Conservation (phyloP, 2,113 vertebrate species). For the Scomber scombrus region DNA sequence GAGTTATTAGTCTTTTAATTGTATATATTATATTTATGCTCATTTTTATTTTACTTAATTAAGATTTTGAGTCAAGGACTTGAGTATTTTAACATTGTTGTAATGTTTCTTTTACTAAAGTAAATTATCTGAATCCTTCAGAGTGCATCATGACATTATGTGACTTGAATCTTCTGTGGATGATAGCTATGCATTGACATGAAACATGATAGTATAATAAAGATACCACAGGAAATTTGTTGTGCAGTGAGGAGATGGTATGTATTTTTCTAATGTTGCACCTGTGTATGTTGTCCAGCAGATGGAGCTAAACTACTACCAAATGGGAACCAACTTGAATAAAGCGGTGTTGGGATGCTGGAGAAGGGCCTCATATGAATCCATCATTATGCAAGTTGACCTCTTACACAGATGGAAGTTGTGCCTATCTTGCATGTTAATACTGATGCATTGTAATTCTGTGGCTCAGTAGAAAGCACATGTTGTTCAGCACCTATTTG, state of each 20-base stretch:
- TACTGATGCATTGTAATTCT: not conserved
- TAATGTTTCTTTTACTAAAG: too few species aligned
- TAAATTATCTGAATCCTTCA: too few species aligned
- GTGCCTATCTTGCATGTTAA: not conserved
- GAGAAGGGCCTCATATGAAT: not conserved
- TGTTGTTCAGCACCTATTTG: not conserved
- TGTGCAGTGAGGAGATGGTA: not conserved
- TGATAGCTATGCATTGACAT: not conserved
- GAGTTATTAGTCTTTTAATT: too few species aligned
- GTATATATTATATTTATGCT: too few species aligned
- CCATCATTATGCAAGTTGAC: not conserved
- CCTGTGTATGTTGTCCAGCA: conserved; percentile 41
- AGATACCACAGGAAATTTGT: not conserved
- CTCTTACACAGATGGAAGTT: not conserved
- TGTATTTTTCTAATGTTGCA: conserved; percentile 11
- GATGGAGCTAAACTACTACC: conserved; percentile 52
- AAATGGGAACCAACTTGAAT: not conserved
- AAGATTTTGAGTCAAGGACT: too few species aligned
- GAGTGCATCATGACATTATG: too few species aligned
- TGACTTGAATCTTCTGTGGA: not conserved
- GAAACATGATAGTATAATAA: too few species aligned
- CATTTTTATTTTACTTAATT: too few species aligned
- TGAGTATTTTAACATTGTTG: too few species aligned
- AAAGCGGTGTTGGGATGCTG: not conserved
- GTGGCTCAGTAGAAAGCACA: not conserved